phyloP scores from a whole-genome alignment of 2,797 vertebrate species.

The Syngnathus acus region DNA sequence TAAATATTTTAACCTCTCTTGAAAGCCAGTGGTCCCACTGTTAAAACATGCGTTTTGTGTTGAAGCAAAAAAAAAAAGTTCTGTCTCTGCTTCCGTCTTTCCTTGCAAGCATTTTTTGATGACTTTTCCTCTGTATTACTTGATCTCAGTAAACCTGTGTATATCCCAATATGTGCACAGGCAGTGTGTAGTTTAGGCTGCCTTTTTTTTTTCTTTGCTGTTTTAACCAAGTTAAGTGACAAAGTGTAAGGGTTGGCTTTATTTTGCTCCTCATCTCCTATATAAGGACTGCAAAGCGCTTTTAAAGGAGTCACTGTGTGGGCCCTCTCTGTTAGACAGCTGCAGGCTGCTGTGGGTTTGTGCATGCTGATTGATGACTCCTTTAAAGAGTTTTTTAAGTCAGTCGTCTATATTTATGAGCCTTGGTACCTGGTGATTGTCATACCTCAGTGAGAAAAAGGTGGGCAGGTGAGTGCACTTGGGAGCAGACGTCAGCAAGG shows the following conservation, averaged over 20 bases:
- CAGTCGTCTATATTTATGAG: conserved; percentile 58
- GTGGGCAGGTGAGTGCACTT: conserved; percentile 51
- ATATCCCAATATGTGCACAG: conserved; percentile 4
- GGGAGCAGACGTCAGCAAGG: conserved; percentile 48
- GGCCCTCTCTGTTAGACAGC: conserved; percentile 36
- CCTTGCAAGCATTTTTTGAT: not conserved
- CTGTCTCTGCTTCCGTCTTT: not conserved
- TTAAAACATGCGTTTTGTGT: not conserved
- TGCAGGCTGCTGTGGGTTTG: conserved; percentile 50
- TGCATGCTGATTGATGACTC: conserved; percentile 63
- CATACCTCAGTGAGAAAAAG: conserved; percentile 56
- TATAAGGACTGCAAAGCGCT: conserved; percentile 46
- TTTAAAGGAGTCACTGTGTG: conserved; percentile 38
- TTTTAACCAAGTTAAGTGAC: conserved; percentile 43
- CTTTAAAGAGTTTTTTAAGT: conserved; percentile 60
- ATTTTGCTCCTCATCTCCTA: conserved; percentile 20
- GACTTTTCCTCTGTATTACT: conserved; percentile 21
- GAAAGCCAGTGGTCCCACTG: not conserved
- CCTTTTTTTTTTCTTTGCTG: conserved; percentile 12
- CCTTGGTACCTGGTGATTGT: conserved; percentile 65
- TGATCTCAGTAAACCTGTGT: conserved; percentile 6
- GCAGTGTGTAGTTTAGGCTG: conserved; percentile 5
- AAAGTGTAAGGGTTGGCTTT: conserved; percentile 23
- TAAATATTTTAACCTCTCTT: not conserved
- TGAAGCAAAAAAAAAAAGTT: not conserved